Evolutionary conservation across 1,140 invertebrate species (phyloP).

Genomic region (Aethina tumida): DNA sequence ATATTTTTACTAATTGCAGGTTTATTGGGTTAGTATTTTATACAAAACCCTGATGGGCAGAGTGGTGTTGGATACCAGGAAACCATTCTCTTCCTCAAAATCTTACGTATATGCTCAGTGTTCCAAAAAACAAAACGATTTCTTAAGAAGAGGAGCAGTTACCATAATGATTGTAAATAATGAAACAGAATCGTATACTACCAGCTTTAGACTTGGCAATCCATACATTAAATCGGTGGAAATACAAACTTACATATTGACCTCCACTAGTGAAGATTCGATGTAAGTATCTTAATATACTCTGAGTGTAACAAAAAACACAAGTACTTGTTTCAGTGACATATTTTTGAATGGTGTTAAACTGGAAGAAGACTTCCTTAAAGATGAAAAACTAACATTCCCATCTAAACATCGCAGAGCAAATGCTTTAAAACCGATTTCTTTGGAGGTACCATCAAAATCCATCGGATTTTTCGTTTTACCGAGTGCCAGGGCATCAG

Average conservation of each 20-base stretch:
- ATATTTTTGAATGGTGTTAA: slow-evolving; percentile 27
- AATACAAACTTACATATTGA: slow-evolving; percentile 29
- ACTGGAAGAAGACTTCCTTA: slow-evolving; percentile 18
- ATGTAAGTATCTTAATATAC: slow-evolving; percentile 18
- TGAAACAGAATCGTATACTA: slow-evolving; percentile 10
- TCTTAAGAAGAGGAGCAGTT: slow-evolving; percentile 26
- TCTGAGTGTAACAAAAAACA: neutral
- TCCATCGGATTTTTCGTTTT: slow-evolving; percentile 32
- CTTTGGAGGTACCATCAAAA: slow-evolving; percentile 21
- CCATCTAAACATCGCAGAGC: neutral
- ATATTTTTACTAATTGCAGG: slow-evolving; percentile 23
- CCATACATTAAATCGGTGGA: slow-evolving; percentile 24
- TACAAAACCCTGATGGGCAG: slow-evolving; percentile 32
- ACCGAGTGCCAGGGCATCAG: slow-evolving; percentile 23
- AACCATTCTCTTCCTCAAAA: slow-evolving; percentile 5
- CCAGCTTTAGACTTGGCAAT: slow-evolving; percentile 18
- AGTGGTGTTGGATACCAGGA: slow-evolving; percentile 29
- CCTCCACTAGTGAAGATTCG: slow-evolving; percentile 15
- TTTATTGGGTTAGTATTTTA: slow-evolving; percentile 30
- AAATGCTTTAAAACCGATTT: slow-evolving; percentile 22
- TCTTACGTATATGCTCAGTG: slow-evolving; percentile 27
- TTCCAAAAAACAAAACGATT: slow-evolving; percentile 27
- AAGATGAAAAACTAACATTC: slow-evolving; percentile 13
- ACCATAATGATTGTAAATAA: slow-evolving; percentile 29
- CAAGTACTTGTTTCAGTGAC: slow-evolving; percentile 18